Conservation (phyloP, 92 coral and sea anemone species). For the Virgularia gustaviana region DNA sequence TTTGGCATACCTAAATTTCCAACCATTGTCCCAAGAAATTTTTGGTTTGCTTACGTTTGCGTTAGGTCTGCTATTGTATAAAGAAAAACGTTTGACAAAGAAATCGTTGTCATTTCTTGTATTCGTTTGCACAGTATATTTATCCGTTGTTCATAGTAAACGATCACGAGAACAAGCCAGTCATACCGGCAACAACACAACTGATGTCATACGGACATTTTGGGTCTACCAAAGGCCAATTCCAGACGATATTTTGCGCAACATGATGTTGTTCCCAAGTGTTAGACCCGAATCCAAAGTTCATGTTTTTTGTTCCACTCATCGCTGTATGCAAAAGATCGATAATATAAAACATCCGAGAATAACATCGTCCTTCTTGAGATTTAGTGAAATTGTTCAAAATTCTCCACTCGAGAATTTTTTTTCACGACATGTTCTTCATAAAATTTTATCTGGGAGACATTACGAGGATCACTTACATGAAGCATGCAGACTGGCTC, state of each 20-base stretch:
- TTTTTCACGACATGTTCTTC: constrained; percentile 38
- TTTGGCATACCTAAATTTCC: neutral
- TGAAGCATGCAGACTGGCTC: constrained; percentile 27
- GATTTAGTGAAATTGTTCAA: constrained; percentile 4
- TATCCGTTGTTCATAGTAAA: neutral
- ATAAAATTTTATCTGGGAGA: constrained; percentile 32
- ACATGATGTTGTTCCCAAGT: neutral
- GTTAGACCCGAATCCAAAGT: neutral
- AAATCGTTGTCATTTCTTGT: too few relatives aligned
- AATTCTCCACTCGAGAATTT: constrained; percentile 36
- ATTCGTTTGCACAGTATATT: neutral
- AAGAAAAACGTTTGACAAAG: neutral
- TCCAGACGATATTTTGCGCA: constrained; percentile 7
- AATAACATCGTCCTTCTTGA: constrained; percentile 20
- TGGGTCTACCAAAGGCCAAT: constrained; percentile 41
- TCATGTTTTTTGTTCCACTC: constrained; percentile 35
- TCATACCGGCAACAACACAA: neutral
- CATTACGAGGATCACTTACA: constrained; percentile 47
- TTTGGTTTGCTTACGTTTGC: neutral
- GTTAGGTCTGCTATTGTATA: neutral
- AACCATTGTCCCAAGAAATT: neutral
- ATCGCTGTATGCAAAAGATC: constrained; percentile 14
- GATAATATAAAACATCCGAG: neutral
- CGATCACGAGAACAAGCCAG: neutral
- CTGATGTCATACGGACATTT: constrained; percentile 2